A percentile compares a stretch with the other conserved stretches of the same genome.
These are phyloP conservation scores for Apostichopus leukothele DNA, from an alignment of 53 echinoderm and acorn worm genomes.

Conservation along the genomic window DNA sequence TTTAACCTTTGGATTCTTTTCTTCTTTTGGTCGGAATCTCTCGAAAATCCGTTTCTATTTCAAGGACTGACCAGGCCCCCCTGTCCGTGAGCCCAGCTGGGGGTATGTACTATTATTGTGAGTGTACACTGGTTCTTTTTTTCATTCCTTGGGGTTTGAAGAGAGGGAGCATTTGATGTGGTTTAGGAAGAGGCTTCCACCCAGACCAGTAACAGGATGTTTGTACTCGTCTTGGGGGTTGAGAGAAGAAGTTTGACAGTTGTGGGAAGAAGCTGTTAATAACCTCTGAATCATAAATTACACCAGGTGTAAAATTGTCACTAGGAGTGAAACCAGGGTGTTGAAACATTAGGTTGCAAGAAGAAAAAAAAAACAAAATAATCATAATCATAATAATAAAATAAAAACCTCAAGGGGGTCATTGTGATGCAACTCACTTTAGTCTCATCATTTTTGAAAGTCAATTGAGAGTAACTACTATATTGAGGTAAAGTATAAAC, in stretches of 20 bases:
- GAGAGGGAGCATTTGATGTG: slow-evolving; percentile 40
- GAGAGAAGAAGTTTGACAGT: neutral
- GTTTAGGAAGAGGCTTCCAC: slow-evolving; percentile 35
- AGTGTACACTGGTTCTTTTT: neutral
- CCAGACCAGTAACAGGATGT: slow-evolving; percentile 19
- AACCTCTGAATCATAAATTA: slow-evolving; percentile 1
- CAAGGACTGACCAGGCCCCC: neutral
- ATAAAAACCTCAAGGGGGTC: neutral
- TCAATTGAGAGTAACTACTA: neutral
- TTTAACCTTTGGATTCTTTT: neutral
- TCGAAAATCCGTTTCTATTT: neutral
- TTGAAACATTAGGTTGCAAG: neutral
- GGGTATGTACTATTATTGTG: slow-evolving; percentile 9
- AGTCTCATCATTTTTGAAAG: too few relatives aligned
- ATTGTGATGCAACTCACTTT: neutral
- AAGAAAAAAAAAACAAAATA: too few relatives aligned
- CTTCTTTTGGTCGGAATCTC: neutral
- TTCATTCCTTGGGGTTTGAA: slow-evolving; percentile 19
- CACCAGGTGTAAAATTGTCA: slow-evolving; percentile 26
- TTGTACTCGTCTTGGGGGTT: slow-evolving; percentile 39
- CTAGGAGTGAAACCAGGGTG: neutral
- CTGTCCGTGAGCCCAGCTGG: slow-evolving; percentile 10
- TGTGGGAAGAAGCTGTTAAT: slow-evolving; percentile 18
- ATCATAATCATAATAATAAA: too few relatives aligned
- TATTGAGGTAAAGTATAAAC: neutral